Conservation (phyloP, 1,140 invertebrate species). For the Calosoma granatense region DNA sequence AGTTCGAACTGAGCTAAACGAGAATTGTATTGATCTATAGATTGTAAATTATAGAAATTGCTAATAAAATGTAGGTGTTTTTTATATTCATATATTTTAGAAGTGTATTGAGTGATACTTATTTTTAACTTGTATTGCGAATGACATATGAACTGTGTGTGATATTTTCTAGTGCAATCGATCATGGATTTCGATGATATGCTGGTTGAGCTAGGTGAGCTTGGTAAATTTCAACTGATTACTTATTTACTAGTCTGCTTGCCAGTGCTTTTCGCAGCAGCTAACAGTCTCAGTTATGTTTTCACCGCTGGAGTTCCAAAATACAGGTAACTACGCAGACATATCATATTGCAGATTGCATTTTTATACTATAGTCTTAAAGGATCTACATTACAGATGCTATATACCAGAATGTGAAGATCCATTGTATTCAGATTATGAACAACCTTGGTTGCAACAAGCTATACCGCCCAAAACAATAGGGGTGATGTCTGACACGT, state of each 20-base stretch:
- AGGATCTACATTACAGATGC: conserved; percentile 33
- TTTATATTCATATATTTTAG: no score
- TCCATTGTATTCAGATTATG: conserved; percentile 25
- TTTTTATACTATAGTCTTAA: no score
- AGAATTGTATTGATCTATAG: no score
- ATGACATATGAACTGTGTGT: no score
- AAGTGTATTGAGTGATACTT: no score
- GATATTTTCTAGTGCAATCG: neutral
- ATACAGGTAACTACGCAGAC: conserved; percentile 36
- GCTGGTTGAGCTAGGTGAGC: conserved; percentile 44
- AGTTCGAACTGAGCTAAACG: no score
- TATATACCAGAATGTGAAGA: conserved; percentile 41
- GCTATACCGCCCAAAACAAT: conserved; percentile 34
- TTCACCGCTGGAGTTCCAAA: conserved; percentile 46
- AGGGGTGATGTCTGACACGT: conserved; percentile 11
- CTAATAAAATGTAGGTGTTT: no score
- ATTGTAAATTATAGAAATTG: no score
- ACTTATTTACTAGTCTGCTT: conserved; percentile 46
- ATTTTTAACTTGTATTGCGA: no score
- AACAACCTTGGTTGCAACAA: conserved; percentile 33
- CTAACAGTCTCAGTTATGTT: conserved; percentile 48
- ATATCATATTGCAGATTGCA: neutral
- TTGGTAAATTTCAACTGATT: conserved; percentile 44
- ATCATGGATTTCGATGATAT: conserved; percentile 46
- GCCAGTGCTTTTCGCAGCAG: conserved; percentile 45